A percentile compares a stretch with the other conserved stretches of the same genome.
Evolutionary conservation across 2,888 invertebrate genomes (phyloP).

Genomic region (Plebejus anna): DNA sequence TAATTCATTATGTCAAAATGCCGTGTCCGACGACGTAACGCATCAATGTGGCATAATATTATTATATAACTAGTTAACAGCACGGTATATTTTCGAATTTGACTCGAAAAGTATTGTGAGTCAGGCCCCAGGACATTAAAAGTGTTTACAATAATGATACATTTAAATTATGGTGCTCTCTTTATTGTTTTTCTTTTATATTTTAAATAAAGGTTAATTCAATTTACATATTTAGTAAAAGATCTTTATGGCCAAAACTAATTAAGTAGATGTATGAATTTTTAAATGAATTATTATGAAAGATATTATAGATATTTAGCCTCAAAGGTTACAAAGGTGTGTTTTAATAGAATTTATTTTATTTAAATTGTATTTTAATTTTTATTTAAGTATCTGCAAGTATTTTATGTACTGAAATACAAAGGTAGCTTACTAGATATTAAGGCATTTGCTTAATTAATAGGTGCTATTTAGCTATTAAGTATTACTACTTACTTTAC

Average conservation of each 20-base stretch:
- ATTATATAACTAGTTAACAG: too few relatives aligned
- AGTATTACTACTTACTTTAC: too few relatives aligned
- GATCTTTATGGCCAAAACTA: background rate
- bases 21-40: too few relatives aligned
- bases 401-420: background rate
- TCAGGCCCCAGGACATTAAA: background rate
- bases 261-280: background rate
- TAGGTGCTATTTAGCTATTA: slow-evolving; percentile 1
- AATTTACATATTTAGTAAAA: background rate
- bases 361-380: background rate
- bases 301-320: background rate
- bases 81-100: too few relatives aligned
- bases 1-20: too few relatives aligned
- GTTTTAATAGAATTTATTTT: background rate
- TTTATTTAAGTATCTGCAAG: background rate
- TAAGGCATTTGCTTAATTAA: background rate
- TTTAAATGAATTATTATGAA: background rate
- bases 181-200: background rate
- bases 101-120: too few relatives aligned
- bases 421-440: slow-evolving; percentile 7
- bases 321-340: background rate
- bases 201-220: background rate
- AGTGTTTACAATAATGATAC: background rate
- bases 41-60: too few relatives aligned
- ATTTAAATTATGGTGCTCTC: background rate